Evolutionary conservation across 2,113 vertebrate genomes (phyloP).

Genomic region (Myotis lucifugus): DNA sequence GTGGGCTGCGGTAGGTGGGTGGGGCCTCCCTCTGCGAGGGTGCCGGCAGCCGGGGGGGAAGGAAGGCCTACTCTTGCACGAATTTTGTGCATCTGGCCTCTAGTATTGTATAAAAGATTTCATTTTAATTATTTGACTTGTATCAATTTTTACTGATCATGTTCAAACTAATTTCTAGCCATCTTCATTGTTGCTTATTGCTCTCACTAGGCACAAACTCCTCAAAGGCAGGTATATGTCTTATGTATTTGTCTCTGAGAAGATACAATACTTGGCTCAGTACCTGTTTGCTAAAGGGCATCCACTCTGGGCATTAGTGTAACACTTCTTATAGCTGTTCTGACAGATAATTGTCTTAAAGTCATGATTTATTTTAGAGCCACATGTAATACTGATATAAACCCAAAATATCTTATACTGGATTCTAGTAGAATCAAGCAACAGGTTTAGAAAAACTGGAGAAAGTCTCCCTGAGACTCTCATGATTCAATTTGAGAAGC

Average conservation of each 20-base stretch:
- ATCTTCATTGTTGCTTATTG: background rate
- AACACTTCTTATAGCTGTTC: background rate
- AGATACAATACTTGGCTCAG: background rate
- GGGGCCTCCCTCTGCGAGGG: too few species aligned
- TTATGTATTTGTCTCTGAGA: background rate
- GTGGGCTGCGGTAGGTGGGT: too few species aligned
- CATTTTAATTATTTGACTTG: background rate
- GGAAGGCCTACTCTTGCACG: too few species aligned
- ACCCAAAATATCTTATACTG: background rate
- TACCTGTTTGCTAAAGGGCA: background rate
- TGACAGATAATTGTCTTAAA: background rate
- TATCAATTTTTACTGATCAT: background rate
- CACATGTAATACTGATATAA: background rate
- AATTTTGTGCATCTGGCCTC: too few species aligned
- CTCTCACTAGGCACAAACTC: background rate
- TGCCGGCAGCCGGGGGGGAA: too few species aligned
- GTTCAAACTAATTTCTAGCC: background rate
- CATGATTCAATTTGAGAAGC: background rate
- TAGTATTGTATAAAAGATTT: background rate
- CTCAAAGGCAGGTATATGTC: background rate
- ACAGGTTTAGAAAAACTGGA: constrained; percentile 3
- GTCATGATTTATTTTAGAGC: background rate
- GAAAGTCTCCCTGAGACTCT: background rate
- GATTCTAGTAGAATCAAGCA: background rate
- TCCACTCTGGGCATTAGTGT: background rate